Percentiles rank a stretch among this genome's conserved stretches.
Conservation (phyloP, 1,140 invertebrate genomes). For the Cydia splendana region DNA sequence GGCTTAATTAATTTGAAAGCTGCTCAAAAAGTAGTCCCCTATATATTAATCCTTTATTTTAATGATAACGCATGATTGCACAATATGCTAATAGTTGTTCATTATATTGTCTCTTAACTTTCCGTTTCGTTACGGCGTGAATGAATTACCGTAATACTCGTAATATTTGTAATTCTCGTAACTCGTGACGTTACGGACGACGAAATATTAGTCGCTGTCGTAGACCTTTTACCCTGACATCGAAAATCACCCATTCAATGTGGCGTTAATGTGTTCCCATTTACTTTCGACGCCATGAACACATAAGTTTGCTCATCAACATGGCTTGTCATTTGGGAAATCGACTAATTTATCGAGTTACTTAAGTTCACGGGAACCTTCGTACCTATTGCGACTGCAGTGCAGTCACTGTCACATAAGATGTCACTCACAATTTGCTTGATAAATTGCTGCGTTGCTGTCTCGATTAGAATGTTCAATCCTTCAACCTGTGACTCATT, state of each 20-base stretch:
- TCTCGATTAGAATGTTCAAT: no score
- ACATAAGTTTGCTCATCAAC: slow-evolving; percentile 24
- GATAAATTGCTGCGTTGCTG: no score
- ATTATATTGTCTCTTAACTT: slow-evolving; percentile 6
- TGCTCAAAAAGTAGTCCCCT: neutral
- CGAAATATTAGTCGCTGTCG: slow-evolving; percentile 28
- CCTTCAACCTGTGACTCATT: no score
- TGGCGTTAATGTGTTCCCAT: slow-evolving; percentile 42
- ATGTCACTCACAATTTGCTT: no score
- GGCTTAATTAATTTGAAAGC: slow-evolving; percentile 16
- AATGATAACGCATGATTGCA: neutral
- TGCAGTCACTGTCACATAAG: no score
- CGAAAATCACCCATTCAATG: slow-evolving; percentile 43
- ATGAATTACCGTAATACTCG: slow-evolving; percentile 14
- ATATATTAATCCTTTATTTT: neutral
- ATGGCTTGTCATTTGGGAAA: slow-evolving; percentile 18
- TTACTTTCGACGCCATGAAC: slow-evolving; percentile 32
- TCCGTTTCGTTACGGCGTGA: slow-evolving; percentile 11
- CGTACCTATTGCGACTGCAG: no score
- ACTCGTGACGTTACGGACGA: neutral
- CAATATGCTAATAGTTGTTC: neutral
- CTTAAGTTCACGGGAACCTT: neutral
- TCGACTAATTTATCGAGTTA: neutral
- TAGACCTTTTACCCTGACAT: slow-evolving; percentile 49
- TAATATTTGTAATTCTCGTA: slow-evolving; percentile 10